Evolutionary conservation across 2,888 invertebrate species (phyloP), one percentile per base, ranked within the genome.

Genomic region (Cordylochernes scorpioides): DNA sequence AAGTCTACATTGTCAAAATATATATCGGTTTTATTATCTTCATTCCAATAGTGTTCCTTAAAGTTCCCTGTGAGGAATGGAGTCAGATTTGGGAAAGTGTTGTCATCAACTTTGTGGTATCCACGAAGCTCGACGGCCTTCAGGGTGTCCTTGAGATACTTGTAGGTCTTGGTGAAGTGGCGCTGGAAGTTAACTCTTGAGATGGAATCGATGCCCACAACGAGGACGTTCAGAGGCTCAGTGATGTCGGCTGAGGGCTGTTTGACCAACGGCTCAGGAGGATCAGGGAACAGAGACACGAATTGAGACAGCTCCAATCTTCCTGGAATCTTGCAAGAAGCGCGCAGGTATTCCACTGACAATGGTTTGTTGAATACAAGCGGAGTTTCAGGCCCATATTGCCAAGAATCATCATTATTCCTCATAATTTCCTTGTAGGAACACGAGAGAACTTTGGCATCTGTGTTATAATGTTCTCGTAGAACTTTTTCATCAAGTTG

Each of bases 201-300:
- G 43, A 82, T 67, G 24, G 75, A 73, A 47, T 82, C 80, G 43
- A 84, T 67, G 24, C 80, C 82, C 13, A 86, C 49, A 47, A 80
- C 57, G 17, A 82, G 51, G 1, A 84, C 65, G 46, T 67, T 71
- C 13, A 67, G 51, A 2, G 32, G 37, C 16, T 46, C 46, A 13
- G 29, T 15, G 4, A 16, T 15, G 9, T 21, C 6, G 12, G 16
- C 12, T 3, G 24, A 18, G 27, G 29, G 12, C 8, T 28, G 25
- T n/a, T n/a, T n/a, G n/a, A n/a, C n/a, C n/a, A n/a, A n/a, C n/a
- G n/a, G n/a, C n/a, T n/a, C n/a, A n/a, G n/a, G n/a, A n/a, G n/a
- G n/a, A n/a, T n/a, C n/a, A n/a, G n/a, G n/a, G n/a, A n/a, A n/a
- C n/a, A n/a, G n/a, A n/a, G n/a, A n/a, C n/a, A n/a, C n/a, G n/a